Evolutionary conservation across 1,140 invertebrate species (phyloP).

Genomic region (Conus ventricosus): DNA sequence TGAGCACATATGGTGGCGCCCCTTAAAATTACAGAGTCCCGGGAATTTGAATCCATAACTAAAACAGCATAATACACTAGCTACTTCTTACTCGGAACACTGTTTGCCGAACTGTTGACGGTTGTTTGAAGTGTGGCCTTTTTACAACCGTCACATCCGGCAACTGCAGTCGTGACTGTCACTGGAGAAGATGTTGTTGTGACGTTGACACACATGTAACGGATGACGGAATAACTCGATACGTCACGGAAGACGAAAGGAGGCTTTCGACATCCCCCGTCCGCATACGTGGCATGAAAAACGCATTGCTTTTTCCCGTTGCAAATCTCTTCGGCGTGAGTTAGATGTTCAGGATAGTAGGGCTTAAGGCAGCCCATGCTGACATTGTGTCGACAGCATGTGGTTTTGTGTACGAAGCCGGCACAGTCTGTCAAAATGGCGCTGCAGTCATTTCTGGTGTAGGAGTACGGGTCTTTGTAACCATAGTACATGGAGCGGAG

Average conservation of each 20-base stretch:
- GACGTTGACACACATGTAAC: constrained; percentile 12
- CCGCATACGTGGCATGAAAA: background rate
- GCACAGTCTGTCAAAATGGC: background rate
- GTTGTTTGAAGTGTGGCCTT: too few species aligned
- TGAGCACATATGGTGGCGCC: too few species aligned
- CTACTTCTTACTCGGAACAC: too few species aligned
- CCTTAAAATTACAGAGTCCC: too few species aligned
- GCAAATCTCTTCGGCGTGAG: background rate
- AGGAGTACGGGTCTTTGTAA: background rate
- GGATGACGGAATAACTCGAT: constrained; percentile 20
- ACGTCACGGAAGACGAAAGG: background rate
- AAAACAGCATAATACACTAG: too few species aligned
- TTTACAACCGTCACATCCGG: too few species aligned
- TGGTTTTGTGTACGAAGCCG: background rate
- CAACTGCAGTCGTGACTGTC: too few species aligned
- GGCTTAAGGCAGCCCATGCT: background rate
- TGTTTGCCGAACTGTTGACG: too few species aligned
- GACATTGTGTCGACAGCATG: background rate
- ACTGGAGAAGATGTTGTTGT: background rate
- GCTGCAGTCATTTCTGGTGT: background rate
- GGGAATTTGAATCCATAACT: too few species aligned
- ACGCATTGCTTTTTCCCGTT: background rate
- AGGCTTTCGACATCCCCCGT: background rate
- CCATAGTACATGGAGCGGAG: constrained; percentile 10
- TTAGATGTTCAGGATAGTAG: background rate